Evolutionary conservation across 2,797 vertebrate species (phyloP).

Genomic region (Phaenicophaeus curvirostris): DNA sequence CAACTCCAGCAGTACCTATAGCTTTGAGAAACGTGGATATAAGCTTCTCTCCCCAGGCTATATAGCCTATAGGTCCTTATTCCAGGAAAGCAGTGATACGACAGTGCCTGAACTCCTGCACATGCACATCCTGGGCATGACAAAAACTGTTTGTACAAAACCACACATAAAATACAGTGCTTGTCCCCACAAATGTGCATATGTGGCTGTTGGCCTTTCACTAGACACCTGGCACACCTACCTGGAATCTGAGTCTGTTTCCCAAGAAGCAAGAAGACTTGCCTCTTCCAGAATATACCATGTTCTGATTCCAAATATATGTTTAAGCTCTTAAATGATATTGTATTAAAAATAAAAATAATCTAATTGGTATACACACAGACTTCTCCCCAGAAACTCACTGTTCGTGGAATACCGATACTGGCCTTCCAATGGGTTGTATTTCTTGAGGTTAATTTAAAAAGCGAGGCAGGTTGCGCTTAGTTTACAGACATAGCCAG

Average conservation of each 20-base stretch:
- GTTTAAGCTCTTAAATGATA: background rate
- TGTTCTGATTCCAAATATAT: background rate
- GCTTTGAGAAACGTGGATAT: background rate
- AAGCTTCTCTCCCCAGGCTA: background rate
- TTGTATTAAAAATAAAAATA: background rate
- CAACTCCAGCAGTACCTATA: fast-evolving
- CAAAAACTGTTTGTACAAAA: background rate
- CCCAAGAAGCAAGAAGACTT: background rate
- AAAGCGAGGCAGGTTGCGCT: background rate
- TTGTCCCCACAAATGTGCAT: fast-evolving
- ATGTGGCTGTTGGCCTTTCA: background rate
- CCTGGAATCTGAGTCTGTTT: background rate
- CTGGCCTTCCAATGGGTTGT: background rate
- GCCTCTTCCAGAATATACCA: background rate
- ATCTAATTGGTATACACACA: background rate
- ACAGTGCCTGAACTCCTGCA: background rate
- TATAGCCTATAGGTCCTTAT: background rate
- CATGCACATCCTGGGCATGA: fast-evolving
- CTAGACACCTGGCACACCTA: background rate
- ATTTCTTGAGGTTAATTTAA: background rate
- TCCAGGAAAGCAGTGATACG: background rate
- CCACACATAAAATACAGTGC: fast-evolving
- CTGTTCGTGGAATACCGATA: background rate
- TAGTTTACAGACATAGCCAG: background rate
- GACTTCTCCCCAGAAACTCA: background rate